Evolutionary conservation across 1,140 invertebrate species (phyloP).

Genomic region (Formica selysi): DNA sequence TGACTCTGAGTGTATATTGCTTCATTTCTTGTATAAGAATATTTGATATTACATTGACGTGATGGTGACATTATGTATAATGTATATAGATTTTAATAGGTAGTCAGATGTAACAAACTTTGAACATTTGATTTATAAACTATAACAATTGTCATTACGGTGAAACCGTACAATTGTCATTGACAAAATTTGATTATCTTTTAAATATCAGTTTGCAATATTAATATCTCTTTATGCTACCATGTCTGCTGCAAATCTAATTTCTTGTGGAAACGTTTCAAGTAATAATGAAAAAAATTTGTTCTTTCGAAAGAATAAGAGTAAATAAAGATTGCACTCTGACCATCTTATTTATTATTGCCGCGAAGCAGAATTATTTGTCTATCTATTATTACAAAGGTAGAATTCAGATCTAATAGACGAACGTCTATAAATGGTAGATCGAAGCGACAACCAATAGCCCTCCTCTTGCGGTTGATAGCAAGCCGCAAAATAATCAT

Average conservation of each 20-base stretch:
- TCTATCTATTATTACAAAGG: conserved; percentile 18
- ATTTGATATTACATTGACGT: no score
- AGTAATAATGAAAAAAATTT: background rate
- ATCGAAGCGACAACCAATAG: conserved; percentile 58
- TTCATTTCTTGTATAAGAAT: no score
- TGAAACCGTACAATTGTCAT: background rate
- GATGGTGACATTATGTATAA: no score
- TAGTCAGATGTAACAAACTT: no score
- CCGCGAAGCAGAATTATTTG: conserved; percentile 8
- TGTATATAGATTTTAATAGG: no score
- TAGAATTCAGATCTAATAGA: conserved; percentile 35
- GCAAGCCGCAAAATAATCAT: conserved; percentile 70
- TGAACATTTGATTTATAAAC: no score
- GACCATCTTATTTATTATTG: conserved; percentile 12
- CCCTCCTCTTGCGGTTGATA: conserved; percentile 47
- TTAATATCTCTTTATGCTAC: background rate
- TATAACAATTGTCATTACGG: no score
- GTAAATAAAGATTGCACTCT: background rate
- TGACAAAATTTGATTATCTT: background rate
- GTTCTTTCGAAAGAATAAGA: background rate
- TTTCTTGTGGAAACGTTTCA: background rate
- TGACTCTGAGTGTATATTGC: no score
- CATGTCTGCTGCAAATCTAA: background rate
- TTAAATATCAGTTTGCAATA: background rate
- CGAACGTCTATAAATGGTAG: conserved; percentile 34